Base-by-base conservation (phyloP, 1,140 invertebrate genomes). In the Tetramorium simillimum region DNA sequence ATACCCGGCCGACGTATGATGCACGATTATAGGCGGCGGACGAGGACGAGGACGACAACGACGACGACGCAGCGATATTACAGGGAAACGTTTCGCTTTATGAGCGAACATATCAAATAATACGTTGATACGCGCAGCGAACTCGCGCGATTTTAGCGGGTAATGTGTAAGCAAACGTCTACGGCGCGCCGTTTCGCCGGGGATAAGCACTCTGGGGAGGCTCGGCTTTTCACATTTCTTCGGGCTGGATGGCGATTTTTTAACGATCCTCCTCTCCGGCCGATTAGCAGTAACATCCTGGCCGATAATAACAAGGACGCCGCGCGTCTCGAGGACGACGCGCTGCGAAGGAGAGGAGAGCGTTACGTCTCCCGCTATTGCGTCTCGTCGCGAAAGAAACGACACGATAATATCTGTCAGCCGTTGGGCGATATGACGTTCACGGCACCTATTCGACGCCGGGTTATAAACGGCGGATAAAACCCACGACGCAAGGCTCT, bases 391-490 rank as follows among this genome's bases (percentile, higher is more conserved):
- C 33, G 33, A 33, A 33, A 49, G 65, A 51, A 88, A 77, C 28
- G 88, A 73, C 69, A 37, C 62, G 84, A 86, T 65, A 63, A 86
- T 89, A 89, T 86, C 85, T 56, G 70, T 73, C 53, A 51, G 63
- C 60, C 84, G 76, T 82, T 62, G 21, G 56, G 24, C 40, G 33
- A 70, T 33, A 67, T 37, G 77, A 53, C 43, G 56, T 75, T 43
- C 53, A 78, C 62, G 80, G 75, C 18, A 60, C 24, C 33, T 40
- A 89, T 89, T 86, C 63, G 70, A 58, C 78, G 78, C 28, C 56
- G 78, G 28, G 77, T 53, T 86, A 89, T 89, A 87, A 89, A 89
- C 82, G 77, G 33, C 1, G 89, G 78, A 63, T 84, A 89, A 89
- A 89, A 78, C 78, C 58, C 46, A 63, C 40, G 40, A 85, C 73